Percentiles rank a stretch among this genome's conserved stretches.
Conservation (phyloP, 2,888 invertebrate genomes). For the Tineola bisselliella region DNA sequence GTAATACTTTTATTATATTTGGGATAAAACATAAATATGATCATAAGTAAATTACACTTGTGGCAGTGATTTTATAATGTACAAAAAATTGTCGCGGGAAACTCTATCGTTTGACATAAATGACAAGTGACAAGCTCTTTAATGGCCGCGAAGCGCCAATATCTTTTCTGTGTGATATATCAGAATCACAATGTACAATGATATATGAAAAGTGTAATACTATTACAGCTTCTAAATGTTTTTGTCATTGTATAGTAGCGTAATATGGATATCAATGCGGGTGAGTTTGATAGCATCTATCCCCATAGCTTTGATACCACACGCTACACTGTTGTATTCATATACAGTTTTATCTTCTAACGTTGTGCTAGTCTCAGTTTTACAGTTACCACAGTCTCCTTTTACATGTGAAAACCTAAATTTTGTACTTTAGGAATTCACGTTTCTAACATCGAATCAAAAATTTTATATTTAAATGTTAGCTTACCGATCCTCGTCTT, state of each 20-base stretch:
- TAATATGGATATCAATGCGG: constrained; percentile 58
- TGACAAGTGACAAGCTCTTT: constrained; percentile 19
- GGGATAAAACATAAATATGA: background rate
- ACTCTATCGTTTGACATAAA: constrained; percentile 9
- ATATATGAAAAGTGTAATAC: background rate
- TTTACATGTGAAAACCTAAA: no score
- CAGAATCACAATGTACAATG: background rate
- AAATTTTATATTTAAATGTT: no score
- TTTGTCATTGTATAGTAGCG: constrained; percentile 13
- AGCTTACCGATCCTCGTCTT: no score
- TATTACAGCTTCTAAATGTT: constrained; percentile 6
- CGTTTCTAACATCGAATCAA: no score
- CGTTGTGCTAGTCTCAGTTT: background rate
- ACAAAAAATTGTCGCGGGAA: constrained; percentile 11
- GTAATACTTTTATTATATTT: no score
- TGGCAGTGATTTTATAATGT: background rate
- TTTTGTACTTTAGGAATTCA: no score
- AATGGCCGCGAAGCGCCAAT: constrained; percentile 68
- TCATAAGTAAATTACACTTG: background rate
- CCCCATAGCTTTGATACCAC: background rate
- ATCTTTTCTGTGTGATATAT: constrained; percentile 40
- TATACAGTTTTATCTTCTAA: background rate
- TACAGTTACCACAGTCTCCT: no score
- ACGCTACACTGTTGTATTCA: background rate
- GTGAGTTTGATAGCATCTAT: constrained; percentile 30